Evolutionary conservation across 2,797 vertebrate species (phyloP), one percentile per base, ranked within the genome.

Genomic region (Phylloscopus collybita): DNA sequence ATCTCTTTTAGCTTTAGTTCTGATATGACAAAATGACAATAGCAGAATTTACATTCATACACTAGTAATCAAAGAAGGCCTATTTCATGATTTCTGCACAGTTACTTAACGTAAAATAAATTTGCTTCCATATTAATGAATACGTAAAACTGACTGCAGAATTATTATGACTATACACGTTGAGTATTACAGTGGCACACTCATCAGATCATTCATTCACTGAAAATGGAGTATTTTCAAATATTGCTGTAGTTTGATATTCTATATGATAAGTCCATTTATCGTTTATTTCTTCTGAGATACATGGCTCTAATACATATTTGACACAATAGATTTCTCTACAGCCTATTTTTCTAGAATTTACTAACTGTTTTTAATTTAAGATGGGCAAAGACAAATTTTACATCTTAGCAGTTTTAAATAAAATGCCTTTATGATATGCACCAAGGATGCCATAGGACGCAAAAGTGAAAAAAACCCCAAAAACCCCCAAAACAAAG

Each of bases 61-160:
- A 12, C 36, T 14, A 38, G 19, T 74, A 91, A 85, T 86, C 60
- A 64, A 75, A 78, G 44, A 69, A 86, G 93, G 42, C 30, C 62
- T 54, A 30, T n/a, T 95, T 79, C 75, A 83, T 32, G 30, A 67
- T 61, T 78, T 81, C 57, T 80, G 45, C 32, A 74, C 13, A 40
- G 45, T 88, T 87, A 88, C 42, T 86, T 91, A 29, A 88, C 78
- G 45, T 69, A 44, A 95, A 94, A 92, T 32, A 96, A 79, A 94
- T 92, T 93, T 10, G 38, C 34, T 81, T 81, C 81, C 57, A 50
- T 67, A 27, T 30, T 61, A 67, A 75, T 54, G 21, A 80, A 80
- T 78, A 91, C 21, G 32, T 73, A 91, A 47, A 51, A 54, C 3
- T 69, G 34, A 65, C 23, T 93, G 90, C 44, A 93, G 69, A 97